Conservation (phyloP, 2,888 invertebrate species). For the Steinernema carpocapsae region DNA sequence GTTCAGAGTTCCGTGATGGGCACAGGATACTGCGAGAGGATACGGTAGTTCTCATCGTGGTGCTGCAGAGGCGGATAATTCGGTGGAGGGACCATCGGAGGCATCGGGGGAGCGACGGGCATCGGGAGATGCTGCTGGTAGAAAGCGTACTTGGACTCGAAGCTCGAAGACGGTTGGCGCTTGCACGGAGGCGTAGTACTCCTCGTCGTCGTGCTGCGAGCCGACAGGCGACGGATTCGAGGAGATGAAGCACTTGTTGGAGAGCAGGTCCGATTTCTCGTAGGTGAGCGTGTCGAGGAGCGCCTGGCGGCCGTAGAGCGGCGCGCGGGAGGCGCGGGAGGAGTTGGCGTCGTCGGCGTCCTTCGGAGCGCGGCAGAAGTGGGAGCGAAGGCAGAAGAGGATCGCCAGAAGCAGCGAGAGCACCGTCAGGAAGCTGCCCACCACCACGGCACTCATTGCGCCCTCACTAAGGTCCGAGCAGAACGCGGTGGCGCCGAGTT, state of each 20-base stretch:
- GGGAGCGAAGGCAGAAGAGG: conserved; percentile 18
- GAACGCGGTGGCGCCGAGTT: conserved; percentile 16
- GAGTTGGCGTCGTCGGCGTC: neutral
- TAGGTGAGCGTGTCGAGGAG: conserved; percentile 29
- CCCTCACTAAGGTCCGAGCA: conserved; percentile 1
- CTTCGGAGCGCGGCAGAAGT: neutral
- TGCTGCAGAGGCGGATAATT: neutral
- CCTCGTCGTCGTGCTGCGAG: conserved; percentile 22
- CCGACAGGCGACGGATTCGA: conserved; percentile 25
- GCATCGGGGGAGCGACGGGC: conserved; percentile 17
- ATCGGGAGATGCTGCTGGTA: neutral
- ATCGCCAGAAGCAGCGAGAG: neutral
- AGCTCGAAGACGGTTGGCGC: conserved; percentile 13
- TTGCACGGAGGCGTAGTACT: conserved; percentile 6
- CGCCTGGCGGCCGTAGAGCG: conserved; percentile 15
- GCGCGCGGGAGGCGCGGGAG: conserved; percentile 6
- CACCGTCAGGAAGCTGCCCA: conserved; percentile 3
- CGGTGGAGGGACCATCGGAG: neutral
- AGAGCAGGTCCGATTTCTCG: conserved; percentile 18
- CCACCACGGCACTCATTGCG: conserved; percentile 21
- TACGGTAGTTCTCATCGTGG: conserved; percentile 14
- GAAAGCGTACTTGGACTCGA: conserved; percentile 22
- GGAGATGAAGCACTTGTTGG: conserved; percentile 22
- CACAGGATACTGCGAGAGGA: conserved; percentile 22
- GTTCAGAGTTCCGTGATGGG: conserved; percentile 19